These are phyloP conservation scores for Corythornis leucogaster DNA, from an alignment of 2,797 vertebrate species.

Conservation along the genomic window DNA sequence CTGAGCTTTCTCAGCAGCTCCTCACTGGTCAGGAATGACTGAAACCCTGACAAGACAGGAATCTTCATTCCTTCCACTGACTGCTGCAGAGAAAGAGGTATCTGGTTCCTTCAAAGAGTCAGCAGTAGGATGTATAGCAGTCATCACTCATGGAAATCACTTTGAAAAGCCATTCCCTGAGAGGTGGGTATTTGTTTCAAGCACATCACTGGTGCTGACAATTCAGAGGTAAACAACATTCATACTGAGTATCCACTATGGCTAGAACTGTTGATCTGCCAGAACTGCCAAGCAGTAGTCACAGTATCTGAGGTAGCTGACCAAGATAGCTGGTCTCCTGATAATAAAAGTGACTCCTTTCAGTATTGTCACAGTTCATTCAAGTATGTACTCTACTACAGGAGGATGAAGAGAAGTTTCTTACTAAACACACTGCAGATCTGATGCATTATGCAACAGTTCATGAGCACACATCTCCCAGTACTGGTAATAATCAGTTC, in stretches of 20 bases:
- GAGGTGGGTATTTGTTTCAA: not conserved
- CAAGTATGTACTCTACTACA: not conserved
- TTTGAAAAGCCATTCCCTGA: not conserved
- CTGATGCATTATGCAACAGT: not conserved
- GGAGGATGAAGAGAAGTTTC: not conserved
- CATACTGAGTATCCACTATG: not conserved
- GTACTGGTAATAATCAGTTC: not conserved
- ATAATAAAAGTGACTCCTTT: not conserved
- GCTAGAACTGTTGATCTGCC: not conserved
- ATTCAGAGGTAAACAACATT: not conserved
- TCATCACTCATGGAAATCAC: not conserved
- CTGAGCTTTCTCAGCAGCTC: not conserved
- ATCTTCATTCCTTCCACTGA: not conserved
- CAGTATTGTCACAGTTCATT: not conserved
- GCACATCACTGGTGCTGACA: not conserved
- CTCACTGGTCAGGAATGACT: not conserved
- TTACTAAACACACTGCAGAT: not conserved
- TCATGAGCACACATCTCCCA: not conserved
- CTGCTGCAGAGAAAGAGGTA: not conserved
- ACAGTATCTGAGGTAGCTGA: not conserved
- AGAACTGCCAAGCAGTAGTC: not conserved
- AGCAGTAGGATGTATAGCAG: not conserved
- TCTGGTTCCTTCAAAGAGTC: not conserved
- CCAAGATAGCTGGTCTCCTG: not conserved
- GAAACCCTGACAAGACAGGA: not conserved